Conservation (phyloP, 37 sponge, comb jelly and placozoan species). For the Cliona cf. orientalis region DNA sequence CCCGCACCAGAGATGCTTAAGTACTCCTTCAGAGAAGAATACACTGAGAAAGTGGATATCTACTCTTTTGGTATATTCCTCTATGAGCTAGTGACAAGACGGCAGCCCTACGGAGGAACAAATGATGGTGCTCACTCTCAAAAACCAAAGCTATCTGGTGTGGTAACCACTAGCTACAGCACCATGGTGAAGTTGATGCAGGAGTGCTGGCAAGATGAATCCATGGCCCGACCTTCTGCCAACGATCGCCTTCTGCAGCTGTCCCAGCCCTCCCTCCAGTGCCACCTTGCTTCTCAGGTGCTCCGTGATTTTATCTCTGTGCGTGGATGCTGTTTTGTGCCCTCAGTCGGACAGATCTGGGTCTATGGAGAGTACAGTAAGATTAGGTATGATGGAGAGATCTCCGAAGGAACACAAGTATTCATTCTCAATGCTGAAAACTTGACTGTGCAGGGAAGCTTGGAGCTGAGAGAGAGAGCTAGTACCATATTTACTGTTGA, state of each 20-base stretch:
- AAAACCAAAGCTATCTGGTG: constrained; percentile 68
- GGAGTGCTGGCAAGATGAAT: constrained; percentile 77
- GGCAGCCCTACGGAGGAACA: constrained; percentile 59
- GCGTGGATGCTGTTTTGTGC: constrained; percentile 70
- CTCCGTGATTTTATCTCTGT: constrained; percentile 70
- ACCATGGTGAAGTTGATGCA: constrained; percentile 73
- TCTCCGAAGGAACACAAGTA: constrained; percentile 69
- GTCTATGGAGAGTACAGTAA: constrained; percentile 68
- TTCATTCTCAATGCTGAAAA: constrained; percentile 76
- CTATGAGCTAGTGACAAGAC: constrained; percentile 77
- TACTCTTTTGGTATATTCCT: constrained; percentile 82
- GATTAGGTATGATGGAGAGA: constrained; percentile 12
- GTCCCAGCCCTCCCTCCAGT: constrained; percentile 46
- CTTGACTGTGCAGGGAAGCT: constrained; percentile 68
- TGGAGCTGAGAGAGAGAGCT: constrained; percentile 70
- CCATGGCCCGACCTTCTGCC: constrained; percentile 43
- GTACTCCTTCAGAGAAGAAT: constrained; percentile 69
- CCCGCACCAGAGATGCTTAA: constrained; percentile 77
- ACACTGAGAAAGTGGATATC: constrained; percentile 82
- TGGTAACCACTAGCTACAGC: constrained; percentile 44
- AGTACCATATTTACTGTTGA: constrained; percentile 70
- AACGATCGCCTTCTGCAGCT: constrained; percentile 19
- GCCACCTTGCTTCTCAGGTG: constrained; percentile 58
- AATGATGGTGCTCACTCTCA: constrained; percentile 52
- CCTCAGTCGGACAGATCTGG: constrained; percentile 76